Conservation (phyloP, 1,140 invertebrate genomes). For the Zaprionus tsacasi region DNA sequence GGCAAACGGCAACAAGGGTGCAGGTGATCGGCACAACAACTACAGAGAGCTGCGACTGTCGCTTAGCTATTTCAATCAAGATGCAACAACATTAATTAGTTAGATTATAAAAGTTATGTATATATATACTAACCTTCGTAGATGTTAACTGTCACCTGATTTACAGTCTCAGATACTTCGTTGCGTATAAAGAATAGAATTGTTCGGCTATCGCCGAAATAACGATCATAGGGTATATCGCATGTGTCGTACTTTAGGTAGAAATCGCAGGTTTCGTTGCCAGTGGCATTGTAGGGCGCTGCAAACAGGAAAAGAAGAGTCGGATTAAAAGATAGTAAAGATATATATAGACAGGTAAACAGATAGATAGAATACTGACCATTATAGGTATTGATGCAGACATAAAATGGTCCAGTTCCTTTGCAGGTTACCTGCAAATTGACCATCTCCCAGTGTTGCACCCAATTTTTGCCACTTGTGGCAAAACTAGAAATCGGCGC, state of each 20-base stretch:
- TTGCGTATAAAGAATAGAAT: slow-evolving; percentile 91
- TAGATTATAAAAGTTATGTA: no score
- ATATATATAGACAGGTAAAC: no score
- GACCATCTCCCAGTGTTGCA: slow-evolving; percentile 91
- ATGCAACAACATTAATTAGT: not conserved
- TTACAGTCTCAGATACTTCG: slow-evolving; percentile 88
- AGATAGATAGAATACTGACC: slow-evolving; percentile 19
- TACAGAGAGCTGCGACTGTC: slow-evolving; percentile 91
- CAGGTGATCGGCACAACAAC: slow-evolving; percentile 93
- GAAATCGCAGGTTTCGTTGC: slow-evolving; percentile 89
- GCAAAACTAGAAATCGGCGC: slow-evolving; percentile 88
- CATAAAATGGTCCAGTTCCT: slow-evolving; percentile 89
- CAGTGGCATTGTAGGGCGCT: slow-evolving; percentile 91
- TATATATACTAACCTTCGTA: slow-evolving; percentile 88
- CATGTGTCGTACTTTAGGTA: slow-evolving; percentile 85
- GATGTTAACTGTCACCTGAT: slow-evolving; percentile 90
- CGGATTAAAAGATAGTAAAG: no score
- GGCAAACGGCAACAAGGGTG: slow-evolving; percentile 90
- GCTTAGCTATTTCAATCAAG: slow-evolving; percentile 85
- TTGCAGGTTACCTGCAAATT: slow-evolving; percentile 89
- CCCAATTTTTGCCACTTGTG: slow-evolving; percentile 90
- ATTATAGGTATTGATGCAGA: slow-evolving; percentile 86
- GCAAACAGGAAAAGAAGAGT: slow-evolving; percentile 51
- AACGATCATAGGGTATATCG: slow-evolving; percentile 87
- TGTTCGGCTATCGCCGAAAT: slow-evolving; percentile 87